Evolutionary conservation across 2,888 invertebrate species (phyloP).

Genomic region (Brenthis daphne): DNA sequence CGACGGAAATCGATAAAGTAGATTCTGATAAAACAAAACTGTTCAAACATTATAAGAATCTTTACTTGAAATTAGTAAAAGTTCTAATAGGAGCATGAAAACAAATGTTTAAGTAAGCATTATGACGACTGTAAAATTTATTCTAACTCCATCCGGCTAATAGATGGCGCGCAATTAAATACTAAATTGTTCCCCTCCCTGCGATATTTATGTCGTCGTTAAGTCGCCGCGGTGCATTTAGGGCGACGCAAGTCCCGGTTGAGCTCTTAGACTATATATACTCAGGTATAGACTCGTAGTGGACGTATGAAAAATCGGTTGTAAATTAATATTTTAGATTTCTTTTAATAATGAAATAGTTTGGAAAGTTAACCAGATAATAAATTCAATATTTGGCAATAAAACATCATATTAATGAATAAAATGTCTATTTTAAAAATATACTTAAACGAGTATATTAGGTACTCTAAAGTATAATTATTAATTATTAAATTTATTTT

Average conservation of each 20-base stretch:
- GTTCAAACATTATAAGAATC: no score
- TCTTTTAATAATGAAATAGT: not conserved
- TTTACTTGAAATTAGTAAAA: no score
- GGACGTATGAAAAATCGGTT: not conserved
- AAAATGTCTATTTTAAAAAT: no score
- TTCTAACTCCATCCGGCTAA: constrained; percentile 50
- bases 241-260: constrained; percentile 36
- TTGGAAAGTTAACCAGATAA: no score
- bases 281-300: constrained; percentile 4
- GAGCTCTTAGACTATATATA: constrained; percentile 5
- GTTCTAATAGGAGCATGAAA: not conserved
- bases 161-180: constrained; percentile 68
- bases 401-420: no score
- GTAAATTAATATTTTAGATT: not conserved
- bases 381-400: no score
- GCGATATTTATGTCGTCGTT: constrained; percentile 63
- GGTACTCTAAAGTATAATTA: no score
- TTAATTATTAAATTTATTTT: no score
- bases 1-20: no score
- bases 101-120: constrained; percentile 11
- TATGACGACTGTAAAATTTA: constrained; percentile 26
- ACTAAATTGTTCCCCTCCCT: constrained; percentile 51
- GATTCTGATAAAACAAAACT: no score
- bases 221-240: constrained; percentile 61
- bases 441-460: no score